phyloP scores from a whole-genome alignment of 2,797 vertebrate genomes.

The Champsocephalus esox region DNA sequence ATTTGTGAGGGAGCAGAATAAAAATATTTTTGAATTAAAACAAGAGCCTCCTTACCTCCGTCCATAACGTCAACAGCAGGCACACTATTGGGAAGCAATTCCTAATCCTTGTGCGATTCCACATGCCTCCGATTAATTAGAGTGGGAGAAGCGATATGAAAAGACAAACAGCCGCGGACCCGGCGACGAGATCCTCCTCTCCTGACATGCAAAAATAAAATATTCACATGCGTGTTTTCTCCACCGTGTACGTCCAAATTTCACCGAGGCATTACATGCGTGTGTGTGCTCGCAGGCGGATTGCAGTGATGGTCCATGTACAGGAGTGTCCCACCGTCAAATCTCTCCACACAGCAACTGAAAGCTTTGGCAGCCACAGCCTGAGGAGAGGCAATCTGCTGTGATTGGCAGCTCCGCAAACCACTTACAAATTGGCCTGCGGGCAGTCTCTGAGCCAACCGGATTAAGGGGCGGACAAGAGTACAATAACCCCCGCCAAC shows the following conservation, averaged over 20 bases:
- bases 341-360: conserved; percentile 87
- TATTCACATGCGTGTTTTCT: conserved; percentile 74
- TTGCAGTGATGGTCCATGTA: conserved; percentile 79
- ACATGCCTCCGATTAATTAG: conserved; percentile 90
- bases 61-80: conserved; percentile 90
- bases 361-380: conserved; percentile 80
- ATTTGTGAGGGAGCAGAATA: neutral
- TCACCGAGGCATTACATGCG: conserved; percentile 70
- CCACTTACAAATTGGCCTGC: conserved; percentile 81
- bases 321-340: conserved; percentile 83
- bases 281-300: conserved; percentile 55
- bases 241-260: conserved; percentile 61
- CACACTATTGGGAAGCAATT: conserved; percentile 83
- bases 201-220: conserved; percentile 82
- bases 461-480: conserved; percentile 81
- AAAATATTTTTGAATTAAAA: conserved; percentile 1
- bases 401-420: conserved; percentile 84
- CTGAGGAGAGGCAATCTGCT: conserved; percentile 78
- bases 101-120: conserved; percentile 85
- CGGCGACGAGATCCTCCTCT: conserved; percentile 84
- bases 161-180: conserved; percentile 84
- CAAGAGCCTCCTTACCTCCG: conserved; percentile 83
- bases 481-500: conserved; percentile 55
- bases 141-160: conserved; percentile 73
- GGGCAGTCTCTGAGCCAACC: conserved; percentile 81